Conservation (phyloP, 2,113 vertebrate species). For the Hemiprocne comata region DNA sequence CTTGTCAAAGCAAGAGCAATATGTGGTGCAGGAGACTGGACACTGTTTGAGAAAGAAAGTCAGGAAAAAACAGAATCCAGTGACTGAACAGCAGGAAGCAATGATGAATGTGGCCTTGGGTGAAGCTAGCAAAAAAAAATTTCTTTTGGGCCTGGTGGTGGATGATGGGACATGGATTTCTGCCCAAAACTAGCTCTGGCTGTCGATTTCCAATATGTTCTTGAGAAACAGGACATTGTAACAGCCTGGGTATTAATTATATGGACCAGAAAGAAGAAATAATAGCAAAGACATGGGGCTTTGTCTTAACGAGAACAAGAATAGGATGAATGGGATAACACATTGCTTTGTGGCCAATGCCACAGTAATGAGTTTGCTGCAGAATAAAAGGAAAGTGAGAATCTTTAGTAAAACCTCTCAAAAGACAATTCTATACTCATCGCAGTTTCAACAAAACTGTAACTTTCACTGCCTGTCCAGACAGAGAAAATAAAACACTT, state of each 20-base stretch:
- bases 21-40: not conserved
- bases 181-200: not conserved
- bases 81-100: not conserved
- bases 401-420: not conserved
- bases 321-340: not conserved
- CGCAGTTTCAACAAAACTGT: slow-evolving; percentile 20
- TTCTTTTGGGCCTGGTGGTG: not conserved
- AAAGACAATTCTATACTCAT: slow-evolving; percentile 15
- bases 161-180: not conserved
- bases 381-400: slow-evolving; percentile 11
- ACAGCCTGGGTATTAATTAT: not conserved
- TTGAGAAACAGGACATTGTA: not conserved
- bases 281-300: not conserved
- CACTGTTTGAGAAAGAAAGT: not conserved
- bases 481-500: not conserved
- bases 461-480: not conserved
- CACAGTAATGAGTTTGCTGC: slow-evolving; percentile 17
- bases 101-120: not conserved
- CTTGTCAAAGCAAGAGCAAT: not conserved
- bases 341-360: not conserved
- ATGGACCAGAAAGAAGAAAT: not conserved
- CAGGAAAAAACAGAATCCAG: not conserved
- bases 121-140: not conserved
- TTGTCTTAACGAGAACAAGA: slow-evolving; percentile 3
- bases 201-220: not conserved